These are phyloP conservation scores for Drosophila grimshawi DNA, from an alignment of 1,140 invertebrate species.

Conservation along the genomic window DNA sequence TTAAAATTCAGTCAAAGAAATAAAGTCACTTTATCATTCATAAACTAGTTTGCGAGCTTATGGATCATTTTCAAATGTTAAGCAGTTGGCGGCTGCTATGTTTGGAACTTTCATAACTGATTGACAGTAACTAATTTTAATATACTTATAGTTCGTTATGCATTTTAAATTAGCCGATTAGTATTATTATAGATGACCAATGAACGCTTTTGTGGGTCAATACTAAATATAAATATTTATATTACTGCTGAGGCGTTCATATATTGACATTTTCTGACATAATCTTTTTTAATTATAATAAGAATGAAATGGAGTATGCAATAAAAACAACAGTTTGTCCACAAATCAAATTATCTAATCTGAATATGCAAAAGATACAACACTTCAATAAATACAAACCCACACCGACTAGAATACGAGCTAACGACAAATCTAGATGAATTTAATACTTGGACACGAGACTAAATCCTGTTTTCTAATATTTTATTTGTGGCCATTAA, in stretches of 20 bases:
- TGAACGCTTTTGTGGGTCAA: neutral
- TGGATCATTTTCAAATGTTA: constrained; percentile 32
- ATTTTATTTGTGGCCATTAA: constrained; percentile 51
- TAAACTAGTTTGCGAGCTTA: constrained; percentile 36
- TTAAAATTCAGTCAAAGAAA: constrained; percentile 31
- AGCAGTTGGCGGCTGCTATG: constrained; percentile 15
- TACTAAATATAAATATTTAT: neutral
- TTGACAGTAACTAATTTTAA: constrained; percentile 19
- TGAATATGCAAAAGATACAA: constrained; percentile 4
- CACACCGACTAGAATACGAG: constrained; percentile 2
- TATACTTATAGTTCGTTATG: neutral
- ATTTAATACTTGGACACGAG: constrained; percentile 24
- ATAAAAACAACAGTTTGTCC: neutral
- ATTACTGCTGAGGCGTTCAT: neutral
- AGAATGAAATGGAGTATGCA: neutral
- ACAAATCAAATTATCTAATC: constrained; percentile 7
- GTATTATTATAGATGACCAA: neutral
- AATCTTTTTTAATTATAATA: neutral
- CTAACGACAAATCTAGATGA: neutral
- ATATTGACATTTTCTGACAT: neutral
- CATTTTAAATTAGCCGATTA: constrained; percentile 18
- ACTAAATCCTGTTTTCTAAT: constrained; percentile 65
- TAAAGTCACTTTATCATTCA: constrained; percentile 31
- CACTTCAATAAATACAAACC: constrained; percentile 4
- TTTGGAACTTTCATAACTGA: constrained; percentile 10